Conservation (phyloP, 2,797 vertebrate species). For the Chromobotia macracanthus region DNA sequence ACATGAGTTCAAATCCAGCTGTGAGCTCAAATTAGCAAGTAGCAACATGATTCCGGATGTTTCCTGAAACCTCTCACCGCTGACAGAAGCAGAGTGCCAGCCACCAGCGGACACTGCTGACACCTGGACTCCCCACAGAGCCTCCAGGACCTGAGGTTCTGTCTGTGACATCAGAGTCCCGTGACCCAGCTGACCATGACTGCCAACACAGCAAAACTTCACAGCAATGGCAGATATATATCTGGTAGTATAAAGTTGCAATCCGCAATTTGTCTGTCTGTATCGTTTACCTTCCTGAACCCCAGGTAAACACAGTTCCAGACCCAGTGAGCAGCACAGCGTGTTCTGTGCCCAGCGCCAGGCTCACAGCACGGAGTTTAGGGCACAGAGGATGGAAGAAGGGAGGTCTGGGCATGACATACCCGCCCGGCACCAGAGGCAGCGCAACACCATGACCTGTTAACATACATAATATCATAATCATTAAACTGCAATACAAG, state of each 20-base stretch:
- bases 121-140: conserved; percentile 83
- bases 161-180: conserved; percentile 77
- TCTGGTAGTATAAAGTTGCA: no score
- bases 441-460: conserved; percentile 66
- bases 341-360: conserved; percentile 85
- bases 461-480: conserved; percentile 4
- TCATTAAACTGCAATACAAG: background rate
- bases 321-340: conserved; percentile 75
- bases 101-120: conserved; percentile 81
- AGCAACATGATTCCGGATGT: background rate
- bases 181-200: conserved; percentile 93
- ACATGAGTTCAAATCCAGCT: background rate
- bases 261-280: no score
- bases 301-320: conserved; percentile 85
- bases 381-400: conserved; percentile 75
- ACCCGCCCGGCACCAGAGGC: conserved; percentile 83
- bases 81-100: conserved; percentile 88
- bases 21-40: background rate
- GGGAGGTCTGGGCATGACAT: conserved; percentile 75
- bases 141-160: conserved; percentile 85
- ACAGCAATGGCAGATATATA: no score
- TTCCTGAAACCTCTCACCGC: conserved; percentile 74
- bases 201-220: conserved; percentile 61
- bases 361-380: conserved; percentile 72
- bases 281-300: conserved; percentile 82